These are phyloP conservation scores for Alouatta palliata DNA, from an alignment of 2,113 vertebrate genomes.

Conservation along the genomic window DNA sequence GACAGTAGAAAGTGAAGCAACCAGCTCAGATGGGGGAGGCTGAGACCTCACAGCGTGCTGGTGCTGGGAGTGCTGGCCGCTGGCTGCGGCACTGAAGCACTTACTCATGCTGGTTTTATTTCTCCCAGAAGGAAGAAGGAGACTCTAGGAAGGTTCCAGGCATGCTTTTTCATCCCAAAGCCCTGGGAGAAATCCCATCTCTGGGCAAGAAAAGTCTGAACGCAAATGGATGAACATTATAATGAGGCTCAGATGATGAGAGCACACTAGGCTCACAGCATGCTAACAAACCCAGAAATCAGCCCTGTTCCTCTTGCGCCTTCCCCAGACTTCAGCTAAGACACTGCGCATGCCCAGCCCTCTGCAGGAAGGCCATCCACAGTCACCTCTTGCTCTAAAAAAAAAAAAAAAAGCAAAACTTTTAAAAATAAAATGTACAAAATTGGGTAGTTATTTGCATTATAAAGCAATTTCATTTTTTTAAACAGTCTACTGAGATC, in stretches of 20 bases:
- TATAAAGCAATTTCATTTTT: background rate
- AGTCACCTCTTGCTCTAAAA: background rate
- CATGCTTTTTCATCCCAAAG: background rate
- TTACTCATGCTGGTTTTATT: background rate
- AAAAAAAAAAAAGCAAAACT: background rate
- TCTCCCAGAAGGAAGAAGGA: background rate
- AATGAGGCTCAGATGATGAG: background rate
- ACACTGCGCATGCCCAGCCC: accelerated
- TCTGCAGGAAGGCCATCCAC: background rate
- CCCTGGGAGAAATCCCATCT: background rate
- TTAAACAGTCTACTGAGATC: background rate
- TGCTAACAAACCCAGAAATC: background rate
- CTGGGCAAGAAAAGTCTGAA: background rate
- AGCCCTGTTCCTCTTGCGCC: accelerated
- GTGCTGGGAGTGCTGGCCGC: background rate
- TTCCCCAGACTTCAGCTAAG: background rate
- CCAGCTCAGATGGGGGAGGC: background rate
- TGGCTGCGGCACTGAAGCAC: background rate
- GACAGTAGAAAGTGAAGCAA: background rate
- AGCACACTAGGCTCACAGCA: background rate
- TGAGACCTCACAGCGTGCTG: accelerated
- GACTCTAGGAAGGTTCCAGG: background rate
- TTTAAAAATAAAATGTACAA: background rate
- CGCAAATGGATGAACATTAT: background rate
- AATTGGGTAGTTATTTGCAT: background rate